Conservation (phyloP, 2,113 vertebrate genomes). For the Pionites leucogaster region DNA sequence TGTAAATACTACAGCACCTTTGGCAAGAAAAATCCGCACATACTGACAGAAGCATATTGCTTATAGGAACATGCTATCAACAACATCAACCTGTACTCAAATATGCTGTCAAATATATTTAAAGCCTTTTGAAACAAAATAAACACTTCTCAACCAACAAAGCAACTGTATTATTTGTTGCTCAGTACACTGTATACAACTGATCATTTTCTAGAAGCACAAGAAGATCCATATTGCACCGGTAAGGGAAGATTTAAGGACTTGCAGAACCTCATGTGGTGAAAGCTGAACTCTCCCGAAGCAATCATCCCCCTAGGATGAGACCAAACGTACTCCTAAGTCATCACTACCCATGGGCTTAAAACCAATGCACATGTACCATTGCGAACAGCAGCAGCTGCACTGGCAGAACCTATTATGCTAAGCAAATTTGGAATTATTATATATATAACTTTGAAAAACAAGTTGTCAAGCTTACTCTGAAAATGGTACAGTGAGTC, state of each 20-base stretch:
- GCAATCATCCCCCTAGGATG: no score
- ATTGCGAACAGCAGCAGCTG: accelerated
- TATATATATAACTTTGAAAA: not conserved
- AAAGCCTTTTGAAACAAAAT: not conserved
- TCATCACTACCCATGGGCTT: accelerated
- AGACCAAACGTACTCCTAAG: accelerated
- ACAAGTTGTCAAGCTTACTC: not conserved
- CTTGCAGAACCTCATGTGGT: not conserved
- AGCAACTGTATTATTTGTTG: not conserved
- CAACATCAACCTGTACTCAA: not conserved
- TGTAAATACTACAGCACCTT: not conserved
- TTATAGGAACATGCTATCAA: not conserved
- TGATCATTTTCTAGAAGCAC: not conserved
- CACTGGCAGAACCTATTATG: accelerated
- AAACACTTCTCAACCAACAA: not conserved
- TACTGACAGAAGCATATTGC: not conserved
- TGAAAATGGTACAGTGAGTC: accelerated
- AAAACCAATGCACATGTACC: accelerated
- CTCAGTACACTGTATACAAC: no score
- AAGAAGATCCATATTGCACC: accelerated
- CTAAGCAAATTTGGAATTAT: not conserved
- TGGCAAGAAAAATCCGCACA: not conserved
- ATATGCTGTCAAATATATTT: not conserved
- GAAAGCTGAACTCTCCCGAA: not conserved
- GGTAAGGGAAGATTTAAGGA: not conserved